A percentile compares a stretch with the other conserved stretches of the same genome.
phyloP scores from a whole-genome alignment of 2,113 vertebrate genomes.

The Steatornis caripensis region DNA sequence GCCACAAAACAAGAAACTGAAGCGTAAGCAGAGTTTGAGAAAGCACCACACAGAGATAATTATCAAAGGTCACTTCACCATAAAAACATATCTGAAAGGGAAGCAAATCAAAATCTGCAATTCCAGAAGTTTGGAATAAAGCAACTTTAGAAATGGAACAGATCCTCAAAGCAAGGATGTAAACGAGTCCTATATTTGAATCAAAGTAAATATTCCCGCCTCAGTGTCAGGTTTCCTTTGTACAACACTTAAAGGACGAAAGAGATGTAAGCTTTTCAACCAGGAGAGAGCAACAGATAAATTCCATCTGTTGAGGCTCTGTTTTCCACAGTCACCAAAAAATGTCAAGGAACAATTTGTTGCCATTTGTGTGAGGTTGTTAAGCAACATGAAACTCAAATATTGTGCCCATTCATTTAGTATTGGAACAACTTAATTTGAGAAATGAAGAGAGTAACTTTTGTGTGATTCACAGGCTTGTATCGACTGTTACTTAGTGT shows the following conservation, averaged over 20 bases:
- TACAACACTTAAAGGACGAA: neutral
- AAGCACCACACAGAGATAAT: neutral
- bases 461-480: neutral
- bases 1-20: neutral
- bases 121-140: neutral
- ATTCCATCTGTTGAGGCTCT: slow-evolving; percentile 47
- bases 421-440: neutral
- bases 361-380: slow-evolving; percentile 29
- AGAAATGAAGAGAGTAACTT: neutral
- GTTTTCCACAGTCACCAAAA: slow-evolving; percentile 22
- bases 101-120: neutral
- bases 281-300: slow-evolving; percentile 46
- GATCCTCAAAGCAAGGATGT: neutral
- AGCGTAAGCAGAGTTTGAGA: neutral
- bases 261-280: neutral
- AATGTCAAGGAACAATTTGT: slow-evolving; percentile 57
- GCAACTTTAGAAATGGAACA: neutral
- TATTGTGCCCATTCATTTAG: slow-evolving; percentile 36
- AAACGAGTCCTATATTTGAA: neutral
- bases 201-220: neutral
- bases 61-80: neutral
- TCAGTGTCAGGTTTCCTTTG: neutral
- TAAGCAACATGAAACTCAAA: slow-evolving; percentile 59
- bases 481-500: neutral
- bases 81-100: neutral